These are phyloP conservation scores for Syndactyla subalaris DNA, from an alignment of 2,797 vertebrate genomes.

Conservation along the genomic window DNA sequence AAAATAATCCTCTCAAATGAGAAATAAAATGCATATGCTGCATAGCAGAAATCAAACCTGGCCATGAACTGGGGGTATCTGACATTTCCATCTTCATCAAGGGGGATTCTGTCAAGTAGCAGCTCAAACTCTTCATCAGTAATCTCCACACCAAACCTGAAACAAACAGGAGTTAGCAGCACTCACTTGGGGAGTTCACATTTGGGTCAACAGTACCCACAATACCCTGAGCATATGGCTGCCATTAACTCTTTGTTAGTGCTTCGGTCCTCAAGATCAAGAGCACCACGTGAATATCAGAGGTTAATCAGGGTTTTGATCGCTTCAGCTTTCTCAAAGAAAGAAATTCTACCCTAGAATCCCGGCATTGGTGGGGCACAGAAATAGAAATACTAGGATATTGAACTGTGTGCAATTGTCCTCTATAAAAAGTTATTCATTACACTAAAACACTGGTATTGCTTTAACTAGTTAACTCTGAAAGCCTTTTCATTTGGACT, in stretches of 20 bases:
- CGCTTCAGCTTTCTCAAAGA: conserved; percentile 87
- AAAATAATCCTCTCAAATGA: conserved; percentile 47
- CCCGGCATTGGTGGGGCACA: conserved; percentile 69
- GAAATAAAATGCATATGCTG: conserved; percentile 32
- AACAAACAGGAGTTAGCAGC: conserved; percentile 76
- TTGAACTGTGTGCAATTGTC: conserved; percentile 76
- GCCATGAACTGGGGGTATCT: conserved; percentile 68
- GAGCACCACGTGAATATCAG: conserved; percentile 86
- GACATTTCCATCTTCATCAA: conserved; percentile 84
- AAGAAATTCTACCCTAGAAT: conserved; percentile 83
- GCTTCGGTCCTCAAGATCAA: conserved; percentile 79
- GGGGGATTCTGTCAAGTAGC: conserved; percentile 85
- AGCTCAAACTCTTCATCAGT: conserved; percentile 88
- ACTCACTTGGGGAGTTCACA: conserved; percentile 80
- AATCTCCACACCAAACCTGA: conserved; percentile 84
- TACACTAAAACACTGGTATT: conserved; percentile 83
- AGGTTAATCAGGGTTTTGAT: conserved; percentile 93
- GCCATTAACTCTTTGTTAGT: conserved; percentile 92
- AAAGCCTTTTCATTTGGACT: conserved; percentile 81
- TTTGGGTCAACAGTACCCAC: conserved; percentile 80
- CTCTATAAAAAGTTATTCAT: conserved; percentile 83
- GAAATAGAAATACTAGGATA: conserved; percentile 77
- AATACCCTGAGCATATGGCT: conserved; percentile 89
- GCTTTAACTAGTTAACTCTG: conserved; percentile 84
- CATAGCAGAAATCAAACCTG: conserved; percentile 67